These are phyloP conservation scores for Hylyphantes graminicola DNA, from an alignment of 1,140 invertebrate genomes.

Conservation along the genomic window DNA sequence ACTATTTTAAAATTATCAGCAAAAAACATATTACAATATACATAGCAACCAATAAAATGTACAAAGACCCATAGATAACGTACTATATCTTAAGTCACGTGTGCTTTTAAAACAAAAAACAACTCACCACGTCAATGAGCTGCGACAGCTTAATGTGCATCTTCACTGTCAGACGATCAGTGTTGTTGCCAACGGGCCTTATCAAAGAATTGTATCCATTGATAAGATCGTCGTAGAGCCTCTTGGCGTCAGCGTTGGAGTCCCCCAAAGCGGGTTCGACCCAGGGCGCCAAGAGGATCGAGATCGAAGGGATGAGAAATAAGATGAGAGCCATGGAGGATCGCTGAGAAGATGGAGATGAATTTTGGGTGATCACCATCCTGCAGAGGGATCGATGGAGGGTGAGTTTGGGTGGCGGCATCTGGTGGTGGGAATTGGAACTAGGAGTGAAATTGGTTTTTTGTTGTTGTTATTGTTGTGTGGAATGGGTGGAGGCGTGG, in stretches of 20 bases:
- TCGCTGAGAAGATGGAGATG: slow-evolving; percentile 7
- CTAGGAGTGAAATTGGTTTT: no score
- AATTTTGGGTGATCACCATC: slow-evolving; percentile 1
- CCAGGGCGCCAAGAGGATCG: slow-evolving; percentile 5
- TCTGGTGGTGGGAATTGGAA: background rate
- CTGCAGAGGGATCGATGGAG: background rate
- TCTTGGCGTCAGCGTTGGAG: slow-evolving; percentile 89
- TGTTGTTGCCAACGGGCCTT: slow-evolving; percentile 95
- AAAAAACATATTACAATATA: no score
- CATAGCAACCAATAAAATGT: no score
- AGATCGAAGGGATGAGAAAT: slow-evolving; percentile 19
- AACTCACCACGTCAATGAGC: slow-evolving; percentile 97
- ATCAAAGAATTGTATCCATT: slow-evolving; percentile 98
- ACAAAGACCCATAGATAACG: no score
- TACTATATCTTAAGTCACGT: no score
- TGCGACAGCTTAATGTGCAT: slow-evolving; percentile 96
- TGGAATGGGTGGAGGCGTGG: no score
- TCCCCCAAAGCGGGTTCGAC: background rate
- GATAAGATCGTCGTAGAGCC: slow-evolving; percentile 93
- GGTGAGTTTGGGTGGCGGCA: slow-evolving; percentile 6
- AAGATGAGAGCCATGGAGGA: background rate
- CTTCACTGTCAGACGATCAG: slow-evolving; percentile 93
- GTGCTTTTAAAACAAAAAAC: no score
- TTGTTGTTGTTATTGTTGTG: no score
- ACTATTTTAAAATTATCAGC: no score